Conservation (phyloP, 2,113 vertebrate genomes). For the Cyphomyrus discorhynchus region DNA sequence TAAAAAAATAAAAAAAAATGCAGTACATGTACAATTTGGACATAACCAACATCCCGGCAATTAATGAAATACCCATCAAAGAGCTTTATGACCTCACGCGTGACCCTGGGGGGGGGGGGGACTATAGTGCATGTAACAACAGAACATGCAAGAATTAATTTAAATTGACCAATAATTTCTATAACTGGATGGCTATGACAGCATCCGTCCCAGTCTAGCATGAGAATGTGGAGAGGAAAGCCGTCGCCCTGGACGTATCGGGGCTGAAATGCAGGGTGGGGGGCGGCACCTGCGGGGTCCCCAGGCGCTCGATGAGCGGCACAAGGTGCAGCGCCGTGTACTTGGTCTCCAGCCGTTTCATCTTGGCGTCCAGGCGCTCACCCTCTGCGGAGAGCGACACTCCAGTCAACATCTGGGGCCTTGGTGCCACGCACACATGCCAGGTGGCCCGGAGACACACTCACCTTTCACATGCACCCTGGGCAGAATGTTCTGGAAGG, state of each 20-base stretch:
- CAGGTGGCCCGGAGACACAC: rapidly evolving
- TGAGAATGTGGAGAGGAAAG: neutral
- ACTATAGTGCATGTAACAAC: neutral
- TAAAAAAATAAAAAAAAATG: neutral
- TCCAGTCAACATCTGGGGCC: neutral
- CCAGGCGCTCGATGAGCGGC: constrained; percentile 76
- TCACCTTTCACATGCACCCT: constrained; percentile 80
- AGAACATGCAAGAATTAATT: neutral
- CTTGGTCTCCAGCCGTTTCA: constrained; percentile 80
- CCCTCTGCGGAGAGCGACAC: constrained; percentile 59
- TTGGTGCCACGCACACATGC: neutral
- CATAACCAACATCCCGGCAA: neutral
- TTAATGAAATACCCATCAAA: neutral
- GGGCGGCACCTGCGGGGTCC: constrained; percentile 72
- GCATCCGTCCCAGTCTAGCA: neutral
- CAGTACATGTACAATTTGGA: neutral
- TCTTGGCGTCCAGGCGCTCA: constrained; percentile 81
- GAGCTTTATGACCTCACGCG: neutral
- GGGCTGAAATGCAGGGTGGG: neutral
- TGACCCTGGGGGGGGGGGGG: neutral
- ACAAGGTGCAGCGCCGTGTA: constrained; percentile 77
- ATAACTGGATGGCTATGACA: neutral
- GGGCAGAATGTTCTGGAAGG: constrained; percentile 81
- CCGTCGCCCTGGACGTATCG: no score
- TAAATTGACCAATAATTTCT: neutral